Evolutionary conservation across 2,797 vertebrate genomes (phyloP).

Genomic region (Urophycis tenuis): DNA sequence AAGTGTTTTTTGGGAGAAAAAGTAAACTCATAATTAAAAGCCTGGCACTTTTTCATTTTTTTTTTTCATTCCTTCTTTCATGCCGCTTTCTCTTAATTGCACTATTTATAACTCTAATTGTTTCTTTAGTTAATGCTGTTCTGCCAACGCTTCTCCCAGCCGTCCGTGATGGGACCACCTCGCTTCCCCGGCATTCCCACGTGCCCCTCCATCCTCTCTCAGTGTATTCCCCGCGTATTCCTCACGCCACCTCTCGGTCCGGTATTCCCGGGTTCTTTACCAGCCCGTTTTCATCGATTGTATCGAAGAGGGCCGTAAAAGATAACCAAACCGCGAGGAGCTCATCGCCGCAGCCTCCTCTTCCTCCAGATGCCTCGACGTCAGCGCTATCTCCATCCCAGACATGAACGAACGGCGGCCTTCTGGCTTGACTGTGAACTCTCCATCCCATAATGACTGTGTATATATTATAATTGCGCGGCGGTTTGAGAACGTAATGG

Average conservation of each 20-base stretch:
- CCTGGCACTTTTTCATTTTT: not conserved
- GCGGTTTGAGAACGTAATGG: conserved; percentile 45
- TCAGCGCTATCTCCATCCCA: not conserved
- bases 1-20: not conserved
- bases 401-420: not conserved
- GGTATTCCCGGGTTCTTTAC: not conserved
- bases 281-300: not conserved
- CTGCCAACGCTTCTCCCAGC: not conserved
- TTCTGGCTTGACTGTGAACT: conserved; percentile 10
- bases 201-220: not conserved
- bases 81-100: not conserved
- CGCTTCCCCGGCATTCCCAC: not conserved
- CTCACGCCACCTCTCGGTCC: too few relatives aligned
- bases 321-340: not conserved
- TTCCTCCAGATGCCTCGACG: too few relatives aligned
- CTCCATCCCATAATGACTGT: conserved; percentile 37
- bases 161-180: not conserved
- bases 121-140: not conserved
- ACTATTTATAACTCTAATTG: not conserved
- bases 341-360: not conserved
- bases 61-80: not conserved
- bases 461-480: conserved; percentile 49
- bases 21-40: not conserved
- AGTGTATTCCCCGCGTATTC: not conserved
- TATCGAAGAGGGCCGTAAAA: not conserved